These are phyloP conservation scores for Rhagologus leucostigma DNA, from an alignment of 2,113 vertebrate species.

Conservation along the genomic window DNA sequence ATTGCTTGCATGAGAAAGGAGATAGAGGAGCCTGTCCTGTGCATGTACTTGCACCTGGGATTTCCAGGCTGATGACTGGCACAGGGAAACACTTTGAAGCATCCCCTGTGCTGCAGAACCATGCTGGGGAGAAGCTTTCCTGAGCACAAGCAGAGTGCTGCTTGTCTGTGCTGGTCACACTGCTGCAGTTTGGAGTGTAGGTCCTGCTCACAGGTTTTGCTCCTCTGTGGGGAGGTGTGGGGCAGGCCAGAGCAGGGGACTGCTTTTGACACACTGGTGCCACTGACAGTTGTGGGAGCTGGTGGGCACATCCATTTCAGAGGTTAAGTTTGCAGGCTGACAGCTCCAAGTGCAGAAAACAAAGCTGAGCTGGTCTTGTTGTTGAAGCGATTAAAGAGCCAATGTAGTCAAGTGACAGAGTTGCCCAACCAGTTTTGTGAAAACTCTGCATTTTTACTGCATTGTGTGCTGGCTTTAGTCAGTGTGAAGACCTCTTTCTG, in stretches of 20 bases:
- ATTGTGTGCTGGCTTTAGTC: neutral
- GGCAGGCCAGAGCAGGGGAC: neutral
- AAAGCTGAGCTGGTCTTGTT: neutral
- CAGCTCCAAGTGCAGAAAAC: neutral
- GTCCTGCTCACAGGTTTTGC: neutral
- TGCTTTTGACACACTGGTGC: neutral
- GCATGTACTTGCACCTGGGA: rapidly evolving
- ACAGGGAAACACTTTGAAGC: neutral
- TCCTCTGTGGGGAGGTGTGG: neutral
- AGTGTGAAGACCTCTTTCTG: neutral
- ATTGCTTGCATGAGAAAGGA: neutral
- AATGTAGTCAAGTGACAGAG: slow-evolving; percentile 22
- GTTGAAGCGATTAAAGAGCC: neutral
- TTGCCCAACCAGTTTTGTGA: slow-evolving; percentile 44
- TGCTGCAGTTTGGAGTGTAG: neutral
- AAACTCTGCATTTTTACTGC: neutral
- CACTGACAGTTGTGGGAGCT: neutral
- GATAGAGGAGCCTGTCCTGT: neutral
- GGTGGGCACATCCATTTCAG: neutral
- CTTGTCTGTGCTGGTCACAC: neutral
- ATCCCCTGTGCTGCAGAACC: neutral
- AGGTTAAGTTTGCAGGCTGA: neutral
- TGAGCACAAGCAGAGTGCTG: neutral
- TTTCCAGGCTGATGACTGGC: neutral
- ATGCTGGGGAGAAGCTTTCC: neutral